These are phyloP conservation scores for Ornithoptera alexandrae DNA, from an alignment of 2,888 invertebrate species.

Conservation along the genomic window DNA sequence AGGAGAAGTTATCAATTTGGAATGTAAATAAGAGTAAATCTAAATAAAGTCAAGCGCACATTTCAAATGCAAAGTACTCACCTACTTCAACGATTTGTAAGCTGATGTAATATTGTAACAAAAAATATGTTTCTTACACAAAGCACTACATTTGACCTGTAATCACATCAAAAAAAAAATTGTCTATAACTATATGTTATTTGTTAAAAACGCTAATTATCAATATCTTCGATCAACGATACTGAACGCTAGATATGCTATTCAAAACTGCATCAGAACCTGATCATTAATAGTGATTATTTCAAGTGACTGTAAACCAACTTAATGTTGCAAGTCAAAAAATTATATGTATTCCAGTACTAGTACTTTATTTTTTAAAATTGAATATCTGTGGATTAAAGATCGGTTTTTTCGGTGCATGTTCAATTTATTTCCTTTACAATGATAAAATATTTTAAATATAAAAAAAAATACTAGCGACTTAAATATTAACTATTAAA, in stretches of 20 bases:
- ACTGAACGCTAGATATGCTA: neutral
- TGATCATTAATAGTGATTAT: neutral
- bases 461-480: too few species aligned
- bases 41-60: constrained; percentile 8
- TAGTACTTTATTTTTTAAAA: neutral
- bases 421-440: too few species aligned
- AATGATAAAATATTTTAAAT: too few species aligned
- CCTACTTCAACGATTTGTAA: neutral
- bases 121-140: constrained; percentile 10
- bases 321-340: neutral
- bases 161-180: neutral
- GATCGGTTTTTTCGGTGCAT: neutral
- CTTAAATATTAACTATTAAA: too few species aligned
- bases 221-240: constrained; percentile 3
- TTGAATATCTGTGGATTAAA: neutral
- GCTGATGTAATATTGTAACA: constrained; percentile 1
- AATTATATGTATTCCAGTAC: neutral
- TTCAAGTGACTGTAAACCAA: neutral
- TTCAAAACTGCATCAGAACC: neutral
- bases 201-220: constrained; percentile 4
- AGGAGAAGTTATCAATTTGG: too few species aligned
- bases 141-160: constrained; percentile 1
- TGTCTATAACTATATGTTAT: constrained; percentile 7
- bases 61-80: constrained; percentile 18
- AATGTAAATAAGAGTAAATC: constrained; percentile 1